Base-by-base conservation (phyloP, 2,888 invertebrate species). In the Xylophagus ater region DNA sequence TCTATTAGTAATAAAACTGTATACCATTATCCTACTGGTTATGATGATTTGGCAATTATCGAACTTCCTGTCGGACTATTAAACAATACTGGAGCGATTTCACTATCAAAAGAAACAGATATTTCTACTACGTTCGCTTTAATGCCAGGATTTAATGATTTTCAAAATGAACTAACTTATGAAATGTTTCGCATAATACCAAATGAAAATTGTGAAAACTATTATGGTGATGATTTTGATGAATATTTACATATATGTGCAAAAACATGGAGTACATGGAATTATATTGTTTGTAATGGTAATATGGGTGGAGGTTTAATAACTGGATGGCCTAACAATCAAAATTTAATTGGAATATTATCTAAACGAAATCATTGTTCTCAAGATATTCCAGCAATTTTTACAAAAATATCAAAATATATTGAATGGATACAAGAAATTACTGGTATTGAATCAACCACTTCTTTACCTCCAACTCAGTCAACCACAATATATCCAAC, bases 261-360 rank as follows among this genome's bases (percentile, higher is more conserved):
- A 2, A 34, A 34, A 10, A 47, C 44, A 6, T 42, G 37, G 30
- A 37, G 23, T 4, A 40, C 44, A 12, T 40, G 32, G 17, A 15
- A 15, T 3, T 21, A 40, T 10, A 40, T 45, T 9, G 46, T 47
- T 1, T 49, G 49, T 17, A 15, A 28, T 14, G 45, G 45, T 7
- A 43, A 45, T 24, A 32, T 44, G 25, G 47, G 49, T 4, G 47
- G 44, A 19, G 49, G 49, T 19, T 34, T 49, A 25, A 37, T 48
- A 9, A 28, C 46, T 12, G 36, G 40, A 25, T 49, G 47, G 47
- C 47, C 46, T 10, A 4, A 17, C 10, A 17, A 36, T 8, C 45
- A 46, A 2, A 17, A 36, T 21, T 32, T 49, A 25, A 44, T 46
- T 35, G 49, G 45, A 3, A 34, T 47, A 20, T 49, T 47, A 32